Evolutionary conservation across 1,140 invertebrate genomes (phyloP).

Genomic region (Achroia grisella): DNA sequence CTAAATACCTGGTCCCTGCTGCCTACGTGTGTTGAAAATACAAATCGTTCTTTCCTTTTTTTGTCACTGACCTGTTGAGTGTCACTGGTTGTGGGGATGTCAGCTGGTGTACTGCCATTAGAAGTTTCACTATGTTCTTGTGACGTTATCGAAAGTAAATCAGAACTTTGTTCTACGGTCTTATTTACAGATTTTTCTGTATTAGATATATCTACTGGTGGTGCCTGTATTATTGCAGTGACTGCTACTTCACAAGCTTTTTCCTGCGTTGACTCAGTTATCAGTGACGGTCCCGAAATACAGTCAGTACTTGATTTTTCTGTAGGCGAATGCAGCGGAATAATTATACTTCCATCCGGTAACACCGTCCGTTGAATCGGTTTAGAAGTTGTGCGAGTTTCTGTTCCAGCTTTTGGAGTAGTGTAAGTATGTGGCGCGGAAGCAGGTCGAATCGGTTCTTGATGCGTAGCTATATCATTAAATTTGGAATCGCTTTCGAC

Average conservation of each 20-base stretch:
- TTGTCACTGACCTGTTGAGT: background rate
- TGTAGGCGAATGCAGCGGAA: slow-evolving; percentile 72
- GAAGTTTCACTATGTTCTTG: background rate
- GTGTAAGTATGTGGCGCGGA: slow-evolving; percentile 37
- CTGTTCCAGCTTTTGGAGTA: background rate
- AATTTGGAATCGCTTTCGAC: slow-evolving; percentile 3
- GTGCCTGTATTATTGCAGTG: background rate
- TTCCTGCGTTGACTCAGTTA: background rate
- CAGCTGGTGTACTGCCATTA: background rate
- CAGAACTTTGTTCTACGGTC: slow-evolving; percentile 1
- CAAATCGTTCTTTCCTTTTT: slow-evolving; percentile 36
- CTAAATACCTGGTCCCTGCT: slow-evolving; percentile 60
- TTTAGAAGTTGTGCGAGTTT: slow-evolving; percentile 17
- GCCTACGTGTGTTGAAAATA: slow-evolving; percentile 59
- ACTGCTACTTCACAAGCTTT: background rate
- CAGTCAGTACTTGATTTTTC: slow-evolving; percentile 27
- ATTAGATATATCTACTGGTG: background rate
- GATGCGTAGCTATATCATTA: slow-evolving; percentile 9
- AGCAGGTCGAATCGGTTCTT: slow-evolving; percentile 31
- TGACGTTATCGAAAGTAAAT: slow-evolving; percentile 1
- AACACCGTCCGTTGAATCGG: slow-evolving; percentile 49
- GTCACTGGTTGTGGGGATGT: background rate
- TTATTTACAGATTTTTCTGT: background rate
- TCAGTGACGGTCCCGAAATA: background rate
- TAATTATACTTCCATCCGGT: slow-evolving; percentile 71